These are phyloP conservation scores for Eonycteris spelaea DNA, from an alignment of 2,113 vertebrate genomes.

Conservation along the genomic window DNA sequence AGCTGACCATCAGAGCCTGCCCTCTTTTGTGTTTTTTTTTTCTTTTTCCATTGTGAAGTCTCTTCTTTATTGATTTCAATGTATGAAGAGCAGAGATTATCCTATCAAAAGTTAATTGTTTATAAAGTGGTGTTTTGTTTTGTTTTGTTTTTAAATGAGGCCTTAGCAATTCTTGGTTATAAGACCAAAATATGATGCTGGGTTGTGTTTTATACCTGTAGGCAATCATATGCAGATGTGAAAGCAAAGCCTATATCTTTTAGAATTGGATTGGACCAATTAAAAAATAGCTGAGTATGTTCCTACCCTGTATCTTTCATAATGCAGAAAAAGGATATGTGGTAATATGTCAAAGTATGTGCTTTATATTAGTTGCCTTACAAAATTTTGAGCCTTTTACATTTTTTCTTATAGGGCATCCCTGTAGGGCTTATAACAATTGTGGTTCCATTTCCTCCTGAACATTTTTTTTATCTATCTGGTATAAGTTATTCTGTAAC, in stretches of 20 bases:
- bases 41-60: background rate
- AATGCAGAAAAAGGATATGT: background rate
- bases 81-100: background rate
- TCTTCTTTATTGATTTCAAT: background rate
- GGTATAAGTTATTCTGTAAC: background rate
- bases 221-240: background rate
- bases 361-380: background rate
- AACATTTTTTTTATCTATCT: background rate
- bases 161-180: slow-evolving; percentile 15
- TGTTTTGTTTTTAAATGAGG: background rate
- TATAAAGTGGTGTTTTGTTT: background rate
- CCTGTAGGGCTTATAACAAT: background rate
- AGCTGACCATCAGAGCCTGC: background rate
- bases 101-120: background rate
- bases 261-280: background rate
- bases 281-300: background rate
- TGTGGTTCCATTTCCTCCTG: background rate
- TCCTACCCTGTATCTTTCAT: background rate
- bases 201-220: background rate
- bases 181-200: background rate
- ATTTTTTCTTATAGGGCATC: background rate
- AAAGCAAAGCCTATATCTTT: background rate
- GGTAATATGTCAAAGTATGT: background rate
- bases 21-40: background rate
- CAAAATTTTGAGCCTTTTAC: background rate